A percentile compares a stretch with the other conserved stretches of the same genome.
These are phyloP conservation scores for Isaurus tuberculatus DNA, from an alignment of 92 coral and sea anemone genomes.

Conservation along the genomic window DNA sequence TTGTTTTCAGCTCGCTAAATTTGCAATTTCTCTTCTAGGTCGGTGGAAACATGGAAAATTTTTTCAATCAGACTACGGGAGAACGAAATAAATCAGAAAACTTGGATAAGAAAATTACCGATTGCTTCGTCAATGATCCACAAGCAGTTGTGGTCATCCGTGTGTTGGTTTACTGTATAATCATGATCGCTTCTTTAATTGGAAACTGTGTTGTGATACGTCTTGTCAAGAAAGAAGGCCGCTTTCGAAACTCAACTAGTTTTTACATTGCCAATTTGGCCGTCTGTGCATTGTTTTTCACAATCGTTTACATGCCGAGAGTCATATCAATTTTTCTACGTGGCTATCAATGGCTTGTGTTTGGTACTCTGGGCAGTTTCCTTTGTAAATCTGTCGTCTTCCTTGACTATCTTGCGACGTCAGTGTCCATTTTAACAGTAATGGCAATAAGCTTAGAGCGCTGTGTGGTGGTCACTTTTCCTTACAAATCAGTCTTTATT, in stretches of 20 bases:
- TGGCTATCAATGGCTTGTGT: slow-evolving; percentile 68
- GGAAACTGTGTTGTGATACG: slow-evolving; percentile 64
- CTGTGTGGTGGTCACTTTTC: slow-evolving; percentile 65
- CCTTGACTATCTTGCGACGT: slow-evolving; percentile 50
- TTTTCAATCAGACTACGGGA: not conserved
- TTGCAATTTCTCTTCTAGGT: not conserved
- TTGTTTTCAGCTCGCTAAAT: not conserved
- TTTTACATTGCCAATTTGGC: slow-evolving; percentile 69
- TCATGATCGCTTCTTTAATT: slow-evolving; percentile 57
- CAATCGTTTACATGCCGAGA: slow-evolving; percentile 73
- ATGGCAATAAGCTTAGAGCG: slow-evolving; percentile 74
- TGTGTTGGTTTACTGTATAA: slow-evolving; percentile 46
- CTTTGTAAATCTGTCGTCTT: slow-evolving; percentile 61
- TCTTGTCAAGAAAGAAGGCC: slow-evolving; percentile 46
- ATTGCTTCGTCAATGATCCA: slow-evolving; percentile 2
- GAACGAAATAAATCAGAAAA: not conserved
- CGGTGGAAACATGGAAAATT: not conserved
- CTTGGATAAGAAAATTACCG: not conserved
- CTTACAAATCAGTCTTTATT: slow-evolving; percentile 40
- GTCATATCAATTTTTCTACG: slow-evolving; percentile 45
- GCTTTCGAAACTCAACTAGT: slow-evolving; percentile 59
- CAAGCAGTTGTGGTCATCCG: slow-evolving; percentile 35
- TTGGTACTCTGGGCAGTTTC: slow-evolving; percentile 38
- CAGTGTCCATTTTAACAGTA: slow-evolving; percentile 65
- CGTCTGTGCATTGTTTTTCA: slow-evolving; percentile 58